Evolutionary conservation across 92 coral and sea anemone genomes (phyloP).

Genomic region (Siderastrea siderea): DNA sequence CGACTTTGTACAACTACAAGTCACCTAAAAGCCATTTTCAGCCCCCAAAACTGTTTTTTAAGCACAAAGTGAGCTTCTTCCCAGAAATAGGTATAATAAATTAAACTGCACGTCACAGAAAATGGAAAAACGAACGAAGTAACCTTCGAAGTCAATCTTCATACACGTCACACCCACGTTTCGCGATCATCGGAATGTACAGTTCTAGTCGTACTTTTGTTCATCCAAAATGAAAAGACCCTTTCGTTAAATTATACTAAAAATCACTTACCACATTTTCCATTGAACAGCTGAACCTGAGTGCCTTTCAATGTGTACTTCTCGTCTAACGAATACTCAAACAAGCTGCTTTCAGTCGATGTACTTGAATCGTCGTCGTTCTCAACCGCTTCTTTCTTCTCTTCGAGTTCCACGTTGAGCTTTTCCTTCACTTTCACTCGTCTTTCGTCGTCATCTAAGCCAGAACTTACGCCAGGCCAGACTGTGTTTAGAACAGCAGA

Average conservation of each 20-base stretch:
- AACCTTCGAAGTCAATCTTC: not conserved
- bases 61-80: not conserved
- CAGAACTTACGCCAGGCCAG: constrained; percentile 34
- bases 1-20: too few relatives aligned
- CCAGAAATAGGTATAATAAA: not conserved
- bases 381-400: constrained; percentile 28
- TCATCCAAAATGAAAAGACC: not conserved
- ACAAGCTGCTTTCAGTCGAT: not conserved
- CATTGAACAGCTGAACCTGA: not conserved
- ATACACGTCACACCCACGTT: constrained; percentile 32
- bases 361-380: constrained; percentile 17
- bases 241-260: not conserved
- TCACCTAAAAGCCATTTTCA: not conserved
- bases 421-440: constrained; percentile 5
- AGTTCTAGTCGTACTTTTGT: not conserved
- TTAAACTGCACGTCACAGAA: not conserved
- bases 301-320: not conserved
- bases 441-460: constrained; percentile 22
- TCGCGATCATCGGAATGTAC: not conserved
- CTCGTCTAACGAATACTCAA: not conserved
- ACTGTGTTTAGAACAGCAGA: too few relatives aligned
- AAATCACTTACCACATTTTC: not conserved
- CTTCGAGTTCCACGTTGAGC: not conserved
- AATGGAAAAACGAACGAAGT: not conserved
- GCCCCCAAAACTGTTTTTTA: not conserved